Percentiles rank a stretch among this genome's conserved stretches.
These are phyloP conservation scores for Tenthredo notha DNA, from an alignment of 2,888 invertebrate species.

Conservation along the genomic window DNA sequence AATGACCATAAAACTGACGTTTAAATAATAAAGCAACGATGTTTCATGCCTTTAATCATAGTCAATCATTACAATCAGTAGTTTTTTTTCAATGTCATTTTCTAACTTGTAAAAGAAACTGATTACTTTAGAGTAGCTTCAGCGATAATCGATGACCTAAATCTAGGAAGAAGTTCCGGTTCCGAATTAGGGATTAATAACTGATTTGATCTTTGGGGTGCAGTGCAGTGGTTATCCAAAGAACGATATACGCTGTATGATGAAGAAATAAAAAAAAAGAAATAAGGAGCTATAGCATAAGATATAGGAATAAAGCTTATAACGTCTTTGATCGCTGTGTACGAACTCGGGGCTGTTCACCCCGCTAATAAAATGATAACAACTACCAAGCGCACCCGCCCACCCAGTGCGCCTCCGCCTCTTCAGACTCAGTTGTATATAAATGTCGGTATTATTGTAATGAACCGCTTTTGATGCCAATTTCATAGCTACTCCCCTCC, in stretches of 20 bases:
- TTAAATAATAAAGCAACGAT: not conserved
- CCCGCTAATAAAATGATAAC: constrained; percentile 72
- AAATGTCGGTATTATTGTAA: constrained; percentile 76
- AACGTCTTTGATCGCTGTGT: constrained; percentile 19
- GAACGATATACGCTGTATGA: constrained; percentile 36
- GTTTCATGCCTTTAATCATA: not conserved
- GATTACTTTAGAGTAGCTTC: not conserved
- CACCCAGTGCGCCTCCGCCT: constrained; percentile 55
- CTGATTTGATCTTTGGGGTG: not conserved
- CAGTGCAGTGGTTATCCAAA: not conserved
- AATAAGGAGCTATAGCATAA: constrained; percentile 25
- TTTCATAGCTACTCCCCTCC: constrained; percentile 63
- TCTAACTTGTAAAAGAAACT: not conserved
- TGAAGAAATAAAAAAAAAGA: constrained; percentile 51
- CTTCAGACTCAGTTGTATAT: constrained; percentile 67
- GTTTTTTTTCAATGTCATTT: not conserved
- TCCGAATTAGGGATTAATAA: not conserved
- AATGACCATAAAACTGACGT: not conserved
- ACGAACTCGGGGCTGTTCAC: constrained; percentile 62
- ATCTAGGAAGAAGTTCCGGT: not conserved
- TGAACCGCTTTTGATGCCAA: constrained; percentile 70
- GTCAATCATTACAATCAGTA: not conserved
- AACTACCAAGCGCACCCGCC: constrained; percentile 64
- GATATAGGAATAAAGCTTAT: constrained; percentile 39
- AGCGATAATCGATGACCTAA: not conserved